Evolutionary conservation across 2,797 vertebrate genomes (phyloP).

Genomic region (Spizella passerina): DNA sequence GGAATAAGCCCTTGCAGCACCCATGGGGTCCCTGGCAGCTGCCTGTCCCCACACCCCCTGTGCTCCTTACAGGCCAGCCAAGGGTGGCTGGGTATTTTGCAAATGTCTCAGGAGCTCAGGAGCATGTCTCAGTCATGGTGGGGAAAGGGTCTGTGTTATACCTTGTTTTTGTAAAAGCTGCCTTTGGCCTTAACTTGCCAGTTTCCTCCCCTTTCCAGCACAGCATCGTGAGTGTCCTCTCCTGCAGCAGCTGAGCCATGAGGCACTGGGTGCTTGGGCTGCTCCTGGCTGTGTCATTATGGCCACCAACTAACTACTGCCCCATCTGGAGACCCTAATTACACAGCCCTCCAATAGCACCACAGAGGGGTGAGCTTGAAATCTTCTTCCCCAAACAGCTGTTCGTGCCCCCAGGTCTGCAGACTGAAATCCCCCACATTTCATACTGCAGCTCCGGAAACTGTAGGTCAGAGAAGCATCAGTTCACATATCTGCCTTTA

Average conservation of each 20-base stretch:
- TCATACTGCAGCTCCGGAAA: not conserved
- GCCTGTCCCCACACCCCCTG: not conserved
- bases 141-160: not conserved
- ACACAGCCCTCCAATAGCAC: not conserved
- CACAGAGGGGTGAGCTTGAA: not conserved
- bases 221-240: fast-evolving
- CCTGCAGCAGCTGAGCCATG: not conserved
- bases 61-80: fast-evolving
- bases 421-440: not conserved
- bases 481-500: not conserved
- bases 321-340: not conserved
- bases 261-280: not conserved
- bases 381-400: fast-evolving
- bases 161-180: not conserved
- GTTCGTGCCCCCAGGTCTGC: not conserved
- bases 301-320: not conserved
- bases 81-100: not conserved
- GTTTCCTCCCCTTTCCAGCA: fast-evolving
- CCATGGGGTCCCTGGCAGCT: not conserved
- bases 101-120: not conserved
- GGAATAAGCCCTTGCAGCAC: not conserved
- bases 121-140: too few species aligned
- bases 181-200: not conserved
- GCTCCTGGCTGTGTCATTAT: not conserved
- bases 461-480: not conserved